A percentile compares a stretch with the other conserved stretches of the same genome.
phyloP scores from a whole-genome alignment of 2,113 vertebrate species.

The Cheirogaleus medius region DNA sequence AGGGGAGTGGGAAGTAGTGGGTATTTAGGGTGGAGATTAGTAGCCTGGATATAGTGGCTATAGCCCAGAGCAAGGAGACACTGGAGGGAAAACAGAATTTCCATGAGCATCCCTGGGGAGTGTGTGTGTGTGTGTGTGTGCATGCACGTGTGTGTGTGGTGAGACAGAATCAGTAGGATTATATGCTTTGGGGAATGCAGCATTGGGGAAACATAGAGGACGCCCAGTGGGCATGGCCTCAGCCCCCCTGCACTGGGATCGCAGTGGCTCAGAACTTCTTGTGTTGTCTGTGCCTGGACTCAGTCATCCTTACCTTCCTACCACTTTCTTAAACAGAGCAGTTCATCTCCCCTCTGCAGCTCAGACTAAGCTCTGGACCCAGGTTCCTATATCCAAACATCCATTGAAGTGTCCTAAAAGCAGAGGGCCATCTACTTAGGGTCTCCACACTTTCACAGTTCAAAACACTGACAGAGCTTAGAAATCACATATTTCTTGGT shows the following conservation, averaged over 20 bases:
- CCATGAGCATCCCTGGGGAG: neutral
- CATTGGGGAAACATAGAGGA: neutral
- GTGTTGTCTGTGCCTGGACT: neutral
- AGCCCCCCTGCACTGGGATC: neutral
- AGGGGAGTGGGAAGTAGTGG: neutral
- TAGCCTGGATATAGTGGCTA: neutral
- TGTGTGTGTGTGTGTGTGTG: neutral
- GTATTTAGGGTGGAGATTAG: neutral
- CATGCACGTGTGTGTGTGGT: neutral
- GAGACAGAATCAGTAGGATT: neutral
- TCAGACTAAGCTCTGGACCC: neutral
- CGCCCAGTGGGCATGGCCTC: neutral
- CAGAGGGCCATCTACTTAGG: neutral
- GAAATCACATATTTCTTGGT: neutral
- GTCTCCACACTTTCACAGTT: neutral
- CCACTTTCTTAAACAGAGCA: slow-evolving; percentile 2
- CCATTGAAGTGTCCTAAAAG: neutral
- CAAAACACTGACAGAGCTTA: neutral
- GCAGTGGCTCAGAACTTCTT: neutral
- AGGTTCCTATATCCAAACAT: neutral
- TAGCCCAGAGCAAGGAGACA: neutral
- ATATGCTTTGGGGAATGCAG: neutral
- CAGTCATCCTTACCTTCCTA: neutral
- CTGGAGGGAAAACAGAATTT: neutral
- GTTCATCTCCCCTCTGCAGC: neutral